Evolutionary conservation across 2,797 vertebrate genomes (phyloP), one percentile per base, ranked within the genome.

Genomic region (Zalophus californianus): DNA sequence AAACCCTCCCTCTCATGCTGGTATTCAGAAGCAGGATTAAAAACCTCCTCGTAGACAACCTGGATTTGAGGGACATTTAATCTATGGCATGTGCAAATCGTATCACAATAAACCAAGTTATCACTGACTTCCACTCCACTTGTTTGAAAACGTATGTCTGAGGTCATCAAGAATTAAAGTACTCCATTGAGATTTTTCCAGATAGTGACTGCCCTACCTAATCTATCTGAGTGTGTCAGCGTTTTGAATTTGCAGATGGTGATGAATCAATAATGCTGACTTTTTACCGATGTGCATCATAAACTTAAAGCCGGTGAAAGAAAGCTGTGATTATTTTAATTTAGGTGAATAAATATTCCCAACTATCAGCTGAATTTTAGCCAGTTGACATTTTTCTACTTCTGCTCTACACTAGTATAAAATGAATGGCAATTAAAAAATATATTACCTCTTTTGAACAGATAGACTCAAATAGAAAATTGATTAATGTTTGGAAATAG

Each of bases 401-500:
- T 97, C 85, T 97, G 38, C 12, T 78, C 88, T 97, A 95, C 68
- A 66, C 90, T 66, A 93, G 23, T 62, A 64, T 94, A 94, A 97
- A 98, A 79, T 79, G 78, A 97, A 60, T 78, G 54, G 60, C 82
- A 96, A 88, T 86, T 93, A 20, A 96, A 86, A 84, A 95, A 95
- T 60, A 58, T 77, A 89, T 97, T 89, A 93, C 56, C 86, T 32
- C 92, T 97, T 91, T 96, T 90, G 2, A 12, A 95, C 60, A 97
- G 94, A 92, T 2, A 97, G 78, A 90, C 94, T 94, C 84, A 97
- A 97, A 95, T 97, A 98, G 95, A 98, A 91, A n/a, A 82, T 97
- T 77, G 97, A 98, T 92, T 97, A 96, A 72, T 97, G 96, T 94
- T 95, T 96, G 92, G 95, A 97, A 97, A 97, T 38, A 96, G 64